These are phyloP conservation scores for Chrysemys picta DNA, from an alignment of 2,113 vertebrate genomes.

Conservation along the genomic window DNA sequence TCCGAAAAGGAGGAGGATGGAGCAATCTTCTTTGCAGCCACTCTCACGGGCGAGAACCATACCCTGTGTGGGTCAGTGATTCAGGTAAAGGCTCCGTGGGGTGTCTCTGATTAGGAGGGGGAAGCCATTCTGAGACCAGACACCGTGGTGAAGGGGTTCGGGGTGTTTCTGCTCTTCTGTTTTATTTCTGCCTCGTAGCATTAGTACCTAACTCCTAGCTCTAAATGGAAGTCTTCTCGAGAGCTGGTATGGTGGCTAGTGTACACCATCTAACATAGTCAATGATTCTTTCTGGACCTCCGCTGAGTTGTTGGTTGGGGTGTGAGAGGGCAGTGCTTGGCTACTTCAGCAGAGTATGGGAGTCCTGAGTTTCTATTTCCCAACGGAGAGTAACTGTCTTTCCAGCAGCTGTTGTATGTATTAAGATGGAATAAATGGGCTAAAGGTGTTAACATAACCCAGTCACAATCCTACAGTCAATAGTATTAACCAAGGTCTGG, in stretches of 20 bases:
- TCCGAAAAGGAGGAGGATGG: slow-evolving; percentile 52
- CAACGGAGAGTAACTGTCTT: not conserved
- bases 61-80: slow-evolving; percentile 69
- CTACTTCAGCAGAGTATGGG: not conserved
- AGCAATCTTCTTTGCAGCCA: slow-evolving; percentile 52
- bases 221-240: not conserved
- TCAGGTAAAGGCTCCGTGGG: slow-evolving; percentile 53
- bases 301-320: not conserved
- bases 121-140: not conserved
- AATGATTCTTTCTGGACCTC: not conserved
- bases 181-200: not conserved
- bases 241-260: not conserved
- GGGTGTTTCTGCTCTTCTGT: not conserved
- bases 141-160: not conserved
- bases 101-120: not conserved
- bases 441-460: not conserved
- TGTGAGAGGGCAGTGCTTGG: not conserved
- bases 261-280: not conserved
- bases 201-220: not conserved
- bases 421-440: not conserved
- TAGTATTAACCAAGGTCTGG: not conserved
- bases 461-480: not conserved
- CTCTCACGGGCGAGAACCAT: slow-evolving; percentile 69
- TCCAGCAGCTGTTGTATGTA: not conserved
- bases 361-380: not conserved